phyloP scores from a whole-genome alignment of 2,797 vertebrate species.

The Typhlichthys eigenmanni region DNA sequence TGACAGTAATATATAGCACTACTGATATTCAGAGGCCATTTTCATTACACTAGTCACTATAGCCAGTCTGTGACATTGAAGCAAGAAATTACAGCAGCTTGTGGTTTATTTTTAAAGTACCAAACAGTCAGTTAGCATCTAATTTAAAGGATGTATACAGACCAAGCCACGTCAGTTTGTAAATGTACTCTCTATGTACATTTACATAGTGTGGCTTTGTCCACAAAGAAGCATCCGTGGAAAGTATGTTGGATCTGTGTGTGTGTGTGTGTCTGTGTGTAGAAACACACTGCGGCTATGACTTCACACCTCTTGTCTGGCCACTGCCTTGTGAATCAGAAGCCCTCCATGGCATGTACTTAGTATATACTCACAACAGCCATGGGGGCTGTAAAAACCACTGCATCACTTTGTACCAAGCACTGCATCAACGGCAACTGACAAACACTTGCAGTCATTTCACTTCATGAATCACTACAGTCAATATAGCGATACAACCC shows the following conservation, averaged over 20 bases:
- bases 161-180: background rate
- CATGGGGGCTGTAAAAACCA: conserved; percentile 33
- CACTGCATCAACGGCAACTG: conserved; percentile 32
- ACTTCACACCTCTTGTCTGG: conserved; percentile 28
- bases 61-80: background rate
- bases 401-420: conserved; percentile 30
- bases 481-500: too few relatives aligned
- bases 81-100: background rate
- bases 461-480: background rate
- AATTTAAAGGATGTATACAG: too few relatives aligned
- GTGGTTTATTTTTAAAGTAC: background rate
- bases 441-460: background rate
- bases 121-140: background rate
- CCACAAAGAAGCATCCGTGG: background rate
- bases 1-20: background rate
- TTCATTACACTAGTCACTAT: background rate
- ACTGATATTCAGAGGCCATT: background rate
- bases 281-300: conserved; percentile 43
- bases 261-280: conserved; percentile 5
- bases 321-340: conserved; percentile 47
- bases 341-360: conserved; percentile 41
- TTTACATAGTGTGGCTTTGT: background rate
- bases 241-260: background rate
- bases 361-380: conserved; percentile 48
- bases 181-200: background rate